Conservation (phyloP, 2,113 vertebrate genomes). For the Ciconia boyciana region DNA sequence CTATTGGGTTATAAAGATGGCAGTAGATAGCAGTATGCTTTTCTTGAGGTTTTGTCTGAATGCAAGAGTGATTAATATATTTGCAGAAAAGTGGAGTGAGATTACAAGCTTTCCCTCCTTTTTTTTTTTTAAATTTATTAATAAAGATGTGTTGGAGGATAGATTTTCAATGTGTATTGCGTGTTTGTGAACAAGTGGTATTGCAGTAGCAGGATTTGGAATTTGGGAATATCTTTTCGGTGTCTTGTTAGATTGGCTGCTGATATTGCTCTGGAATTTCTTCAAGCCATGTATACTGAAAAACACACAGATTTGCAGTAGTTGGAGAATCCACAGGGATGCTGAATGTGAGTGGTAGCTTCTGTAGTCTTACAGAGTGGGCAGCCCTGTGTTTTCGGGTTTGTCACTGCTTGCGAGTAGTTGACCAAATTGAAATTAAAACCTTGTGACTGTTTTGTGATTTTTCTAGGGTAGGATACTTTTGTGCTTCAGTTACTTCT, state of each 20-base stretch:
- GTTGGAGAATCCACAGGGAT: neutral
- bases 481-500: neutral
- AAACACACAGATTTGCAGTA: neutral
- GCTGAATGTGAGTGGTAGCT: neutral
- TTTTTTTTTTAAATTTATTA: neutral
- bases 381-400: rapidly evolving
- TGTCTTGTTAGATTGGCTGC: neutral
- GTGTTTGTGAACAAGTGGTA: neutral
- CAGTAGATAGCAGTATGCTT: neutral
- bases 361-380: neutral
- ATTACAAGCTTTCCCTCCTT: neutral
- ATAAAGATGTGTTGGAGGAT: rapidly evolving
- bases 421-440: neutral
- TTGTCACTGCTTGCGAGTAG: neutral
- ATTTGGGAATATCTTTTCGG: neutral
- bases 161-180: neutral
- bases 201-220: neutral
- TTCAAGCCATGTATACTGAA: neutral
- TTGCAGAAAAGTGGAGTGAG: neutral
- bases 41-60: neutral
- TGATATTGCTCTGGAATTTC: neutral
- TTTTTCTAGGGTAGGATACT: neutral
- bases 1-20: neutral
- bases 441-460: neutral
- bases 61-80: neutral